Conservation (phyloP, 2,797 vertebrate genomes). For the Gymnopithys bicolor region DNA sequence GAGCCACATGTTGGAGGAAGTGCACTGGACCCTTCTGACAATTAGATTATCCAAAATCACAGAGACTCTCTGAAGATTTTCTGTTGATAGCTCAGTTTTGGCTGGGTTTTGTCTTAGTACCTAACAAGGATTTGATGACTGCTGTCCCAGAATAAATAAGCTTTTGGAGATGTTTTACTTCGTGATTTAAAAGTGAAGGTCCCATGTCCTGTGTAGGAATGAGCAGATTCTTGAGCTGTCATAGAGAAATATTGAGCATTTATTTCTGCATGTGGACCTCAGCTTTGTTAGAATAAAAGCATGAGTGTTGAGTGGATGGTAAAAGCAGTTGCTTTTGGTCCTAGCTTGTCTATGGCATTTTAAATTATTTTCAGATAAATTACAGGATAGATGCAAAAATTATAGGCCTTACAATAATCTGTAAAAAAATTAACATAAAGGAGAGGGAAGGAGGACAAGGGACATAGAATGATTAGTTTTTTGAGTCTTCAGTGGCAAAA, state of each 20-base stretch:
- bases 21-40: neutral
- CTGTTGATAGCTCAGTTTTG: neutral
- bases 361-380: constrained; percentile 60
- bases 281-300: constrained; percentile 64
- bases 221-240: neutral
- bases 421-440: constrained; percentile 42
- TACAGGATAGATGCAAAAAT: constrained; percentile 48
- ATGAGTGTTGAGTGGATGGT: constrained; percentile 64
- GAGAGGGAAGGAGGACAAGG: constrained; percentile 23
- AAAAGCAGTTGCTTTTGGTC: constrained; percentile 47
- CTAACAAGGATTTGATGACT: neutral
- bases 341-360: constrained; percentile 64
- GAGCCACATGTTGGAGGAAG: neutral
- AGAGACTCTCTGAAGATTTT: constrained; percentile 17
- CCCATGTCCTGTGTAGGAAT: neutral
- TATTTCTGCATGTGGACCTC: constrained; percentile 54
- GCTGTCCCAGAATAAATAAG: constrained; percentile 25
- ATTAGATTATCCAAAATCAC: neutral
- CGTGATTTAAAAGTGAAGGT: constrained; percentile 13
- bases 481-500: constrained; percentile 59
- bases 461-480: constrained; percentile 19
- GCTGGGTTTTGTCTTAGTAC: constrained; percentile 6
- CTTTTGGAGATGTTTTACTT: constrained; percentile 10
- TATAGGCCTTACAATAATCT: constrained; percentile 57
- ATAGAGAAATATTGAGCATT: neutral